These are phyloP conservation scores for Pseudachorutes palmiensis DNA, from an alignment of 1,140 invertebrate genomes.

Conservation along the genomic window DNA sequence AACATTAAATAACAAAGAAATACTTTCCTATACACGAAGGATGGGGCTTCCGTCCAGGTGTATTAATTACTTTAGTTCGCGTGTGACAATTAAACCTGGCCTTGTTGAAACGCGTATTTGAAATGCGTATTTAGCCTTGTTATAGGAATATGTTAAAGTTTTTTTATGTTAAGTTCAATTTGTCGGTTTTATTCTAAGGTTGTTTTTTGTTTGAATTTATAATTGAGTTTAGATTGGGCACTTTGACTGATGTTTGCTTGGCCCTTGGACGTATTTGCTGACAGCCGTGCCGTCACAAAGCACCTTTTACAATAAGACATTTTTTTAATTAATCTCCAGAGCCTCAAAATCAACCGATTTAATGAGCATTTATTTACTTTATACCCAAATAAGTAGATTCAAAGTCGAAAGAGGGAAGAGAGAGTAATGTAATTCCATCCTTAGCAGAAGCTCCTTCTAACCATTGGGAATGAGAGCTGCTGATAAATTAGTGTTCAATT, in stretches of 20 bases:
- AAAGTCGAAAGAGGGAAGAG: background rate
- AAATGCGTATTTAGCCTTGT: no score
- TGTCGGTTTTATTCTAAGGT: no score
- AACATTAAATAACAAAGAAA: background rate
- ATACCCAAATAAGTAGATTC: background rate
- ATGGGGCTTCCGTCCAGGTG: no score
- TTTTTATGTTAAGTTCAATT: no score
- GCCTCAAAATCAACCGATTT: no score
- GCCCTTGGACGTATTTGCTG: background rate
- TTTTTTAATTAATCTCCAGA: constrained; percentile 5
- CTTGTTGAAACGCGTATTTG: no score
- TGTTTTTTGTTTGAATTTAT: no score
- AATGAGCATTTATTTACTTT: constrained; percentile 12
- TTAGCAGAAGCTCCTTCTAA: background rate
- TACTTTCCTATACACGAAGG: no score
- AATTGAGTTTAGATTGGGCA: constrained; percentile 3
- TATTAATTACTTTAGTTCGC: no score
- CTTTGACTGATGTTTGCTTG: constrained; percentile 7
- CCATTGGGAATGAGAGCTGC: background rate
- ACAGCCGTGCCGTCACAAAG: background rate
- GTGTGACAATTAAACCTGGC: no score
- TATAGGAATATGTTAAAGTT: no score
- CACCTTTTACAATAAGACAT: background rate
- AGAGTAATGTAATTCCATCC: background rate
- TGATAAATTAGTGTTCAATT: constrained; percentile 8